Percentiles rank a stretch among this genome's conserved stretches.
These are phyloP conservation scores for Electrophaes corylata DNA, from an alignment of 2,888 invertebrate genomes.

Conservation along the genomic window DNA sequence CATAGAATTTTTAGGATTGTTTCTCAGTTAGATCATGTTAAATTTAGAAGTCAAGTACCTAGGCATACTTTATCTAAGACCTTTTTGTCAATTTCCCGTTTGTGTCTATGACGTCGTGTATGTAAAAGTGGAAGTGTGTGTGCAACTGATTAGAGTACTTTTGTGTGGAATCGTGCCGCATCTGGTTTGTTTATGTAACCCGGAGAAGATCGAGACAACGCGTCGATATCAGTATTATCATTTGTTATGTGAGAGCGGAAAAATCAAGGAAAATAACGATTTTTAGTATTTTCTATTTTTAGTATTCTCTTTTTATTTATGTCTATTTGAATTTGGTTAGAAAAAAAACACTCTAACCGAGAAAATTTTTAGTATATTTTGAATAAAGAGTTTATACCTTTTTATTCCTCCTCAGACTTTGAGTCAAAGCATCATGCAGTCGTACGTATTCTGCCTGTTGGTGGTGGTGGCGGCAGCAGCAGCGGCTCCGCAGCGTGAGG, in stretches of 20 bases:
- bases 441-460: slow-evolving; percentile 68
- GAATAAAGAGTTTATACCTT: not conserved
- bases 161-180: slow-evolving; percentile 42
- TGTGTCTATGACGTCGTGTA: slow-evolving; percentile 22
- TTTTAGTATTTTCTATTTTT: no score
- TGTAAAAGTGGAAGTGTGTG: slow-evolving; percentile 54
- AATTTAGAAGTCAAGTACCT: not conserved
- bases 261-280: no score
- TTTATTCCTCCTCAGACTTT: slow-evolving; percentile 15
- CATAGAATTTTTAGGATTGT: not conserved
- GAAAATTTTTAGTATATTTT: not conserved
- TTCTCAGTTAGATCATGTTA: not conserved
- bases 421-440: slow-evolving; percentile 58
- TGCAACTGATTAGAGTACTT: slow-evolving; percentile 48
- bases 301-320: no score
- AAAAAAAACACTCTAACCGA: no score
- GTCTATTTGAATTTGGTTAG: no score
- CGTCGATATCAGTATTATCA: slow-evolving; percentile 23
- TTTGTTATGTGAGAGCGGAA: no score
- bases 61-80: not conserved
- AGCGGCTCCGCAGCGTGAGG: slow-evolving; percentile 90
- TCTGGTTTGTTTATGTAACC: slow-evolving; percentile 46
- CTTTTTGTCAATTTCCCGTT: not conserved
- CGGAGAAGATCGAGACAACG: slow-evolving; percentile 29
- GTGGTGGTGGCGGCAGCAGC: slow-evolving; percentile 76